Evolutionary conservation across 2,113 vertebrate species (phyloP).

Genomic region (Natator depressus): DNA sequence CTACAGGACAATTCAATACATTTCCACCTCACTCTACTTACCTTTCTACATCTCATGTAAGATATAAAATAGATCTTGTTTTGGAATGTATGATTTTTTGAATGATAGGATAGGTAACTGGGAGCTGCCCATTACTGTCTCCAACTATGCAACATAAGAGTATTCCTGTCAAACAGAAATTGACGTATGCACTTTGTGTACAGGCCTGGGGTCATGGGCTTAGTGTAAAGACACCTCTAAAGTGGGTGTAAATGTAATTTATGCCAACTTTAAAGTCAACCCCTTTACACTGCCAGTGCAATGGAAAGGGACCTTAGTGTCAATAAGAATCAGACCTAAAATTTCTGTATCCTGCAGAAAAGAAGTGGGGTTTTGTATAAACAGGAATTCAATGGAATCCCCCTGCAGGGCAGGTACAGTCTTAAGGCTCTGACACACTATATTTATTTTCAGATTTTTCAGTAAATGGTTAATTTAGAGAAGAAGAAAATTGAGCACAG

Average conservation of each 20-base stretch:
- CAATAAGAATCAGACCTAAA: not conserved
- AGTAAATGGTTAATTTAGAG: constrained; percentile 6
- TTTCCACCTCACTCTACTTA: not conserved
- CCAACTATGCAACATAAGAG: not conserved
- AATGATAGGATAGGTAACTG: not conserved
- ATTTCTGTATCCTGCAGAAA: not conserved
- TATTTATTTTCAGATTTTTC: not conserved
- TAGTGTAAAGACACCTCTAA: not conserved
- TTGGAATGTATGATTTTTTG: not conserved
- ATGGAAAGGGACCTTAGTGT: not conserved
- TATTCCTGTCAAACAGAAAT: not conserved
- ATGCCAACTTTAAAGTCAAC: not conserved
- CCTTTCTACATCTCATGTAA: not conserved
- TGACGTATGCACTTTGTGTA: constrained; percentile 1
- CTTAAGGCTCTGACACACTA: not conserved
- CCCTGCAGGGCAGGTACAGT: not conserved
- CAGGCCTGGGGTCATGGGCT: not conserved
- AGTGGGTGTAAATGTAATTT: not conserved
- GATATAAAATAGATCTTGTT: not conserved
- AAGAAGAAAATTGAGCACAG: not conserved
- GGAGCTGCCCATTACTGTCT: not conserved
- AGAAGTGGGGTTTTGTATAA: not conserved
- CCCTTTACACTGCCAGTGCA: not conserved
- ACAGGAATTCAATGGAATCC: not conserved
- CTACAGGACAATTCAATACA: not conserved